These are phyloP conservation scores for Anaspis maculata DNA, from an alignment of 2,888 invertebrate genomes.

Conservation along the genomic window DNA sequence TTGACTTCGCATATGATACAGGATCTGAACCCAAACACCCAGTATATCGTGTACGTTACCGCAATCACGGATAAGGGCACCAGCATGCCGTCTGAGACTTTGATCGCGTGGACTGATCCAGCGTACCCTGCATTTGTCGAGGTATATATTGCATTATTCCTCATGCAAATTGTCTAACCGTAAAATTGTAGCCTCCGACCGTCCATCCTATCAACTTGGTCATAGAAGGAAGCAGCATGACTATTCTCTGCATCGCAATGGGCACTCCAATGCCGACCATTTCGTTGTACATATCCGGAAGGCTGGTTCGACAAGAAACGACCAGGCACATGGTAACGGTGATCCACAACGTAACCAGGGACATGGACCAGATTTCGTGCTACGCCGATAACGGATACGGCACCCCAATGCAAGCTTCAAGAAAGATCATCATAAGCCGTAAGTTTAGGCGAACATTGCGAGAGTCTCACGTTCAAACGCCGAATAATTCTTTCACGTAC, in stretches of 20 bases:
- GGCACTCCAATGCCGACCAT: slow-evolving; percentile 81
- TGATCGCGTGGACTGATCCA: slow-evolving; percentile 81
- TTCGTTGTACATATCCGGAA: slow-evolving; percentile 70
- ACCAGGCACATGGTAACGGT: slow-evolving; percentile 80
- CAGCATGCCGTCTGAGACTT: slow-evolving; percentile 71
- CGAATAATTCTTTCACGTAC: too few species aligned
- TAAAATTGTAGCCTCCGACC: slow-evolving; percentile 77
- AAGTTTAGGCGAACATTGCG: too few species aligned
- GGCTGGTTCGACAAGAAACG: slow-evolving; percentile 72
- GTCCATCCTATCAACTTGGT: slow-evolving; percentile 77
- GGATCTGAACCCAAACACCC: slow-evolving; percentile 68
- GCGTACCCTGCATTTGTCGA: slow-evolving; percentile 81
- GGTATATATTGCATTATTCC: slow-evolving; percentile 2
- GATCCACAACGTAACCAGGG: slow-evolving; percentile 75
- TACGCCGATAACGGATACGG: slow-evolving; percentile 85
- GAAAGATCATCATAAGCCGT: slow-evolving; percentile 76
- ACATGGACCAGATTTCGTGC: slow-evolving; percentile 80
- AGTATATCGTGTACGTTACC: slow-evolving; percentile 71
- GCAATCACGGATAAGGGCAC: slow-evolving; percentile 61
- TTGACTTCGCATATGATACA: slow-evolving; percentile 65
- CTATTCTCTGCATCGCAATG: slow-evolving; percentile 75
- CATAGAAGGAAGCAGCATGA: slow-evolving; percentile 80
- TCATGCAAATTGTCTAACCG: slow-evolving; percentile 2
- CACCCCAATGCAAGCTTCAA: slow-evolving; percentile 76
- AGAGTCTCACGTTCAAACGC: too few species aligned